Conservation (phyloP, 2,888 invertebrate genomes). For the Penaeus monodon region DNA sequence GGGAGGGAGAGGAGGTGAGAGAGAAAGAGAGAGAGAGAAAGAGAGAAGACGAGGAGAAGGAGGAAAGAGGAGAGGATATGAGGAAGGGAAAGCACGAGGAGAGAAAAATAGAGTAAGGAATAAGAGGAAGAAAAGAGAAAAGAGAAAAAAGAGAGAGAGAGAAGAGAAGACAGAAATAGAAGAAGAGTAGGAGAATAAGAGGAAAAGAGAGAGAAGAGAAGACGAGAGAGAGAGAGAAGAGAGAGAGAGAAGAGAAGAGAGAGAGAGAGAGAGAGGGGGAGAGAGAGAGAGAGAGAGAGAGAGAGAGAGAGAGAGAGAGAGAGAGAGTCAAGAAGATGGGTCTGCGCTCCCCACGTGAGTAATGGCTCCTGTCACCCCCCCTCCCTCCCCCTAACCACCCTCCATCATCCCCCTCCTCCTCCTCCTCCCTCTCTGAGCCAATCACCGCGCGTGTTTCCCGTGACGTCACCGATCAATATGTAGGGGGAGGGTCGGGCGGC, state of each 20-base stretch:
- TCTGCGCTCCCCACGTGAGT: constrained; percentile 11
- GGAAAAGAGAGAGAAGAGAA: background rate
- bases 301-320: background rate
- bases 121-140: no score
- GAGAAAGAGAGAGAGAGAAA: no score
- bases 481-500: constrained; percentile 22
- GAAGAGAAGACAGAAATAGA: no score
- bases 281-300: background rate
- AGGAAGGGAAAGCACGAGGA: no score
- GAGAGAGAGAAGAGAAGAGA: background rate
- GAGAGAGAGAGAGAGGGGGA: background rate
- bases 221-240: background rate
- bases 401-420: background rate
- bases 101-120: accelerated
- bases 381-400: background rate
- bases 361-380: constrained; percentile 35
- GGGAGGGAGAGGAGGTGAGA: no score
- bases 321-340: constrained; percentile 11
- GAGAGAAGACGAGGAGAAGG: no score
- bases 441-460: constrained; percentile 19
- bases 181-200: background rate
- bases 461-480: constrained; percentile 50
- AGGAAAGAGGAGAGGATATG: no score
- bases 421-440: constrained; percentile 22
- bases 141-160: no score